Base-by-base conservation (phyloP, 2,797 vertebrate species). In the Mormyrus hasselquistii region DNA sequence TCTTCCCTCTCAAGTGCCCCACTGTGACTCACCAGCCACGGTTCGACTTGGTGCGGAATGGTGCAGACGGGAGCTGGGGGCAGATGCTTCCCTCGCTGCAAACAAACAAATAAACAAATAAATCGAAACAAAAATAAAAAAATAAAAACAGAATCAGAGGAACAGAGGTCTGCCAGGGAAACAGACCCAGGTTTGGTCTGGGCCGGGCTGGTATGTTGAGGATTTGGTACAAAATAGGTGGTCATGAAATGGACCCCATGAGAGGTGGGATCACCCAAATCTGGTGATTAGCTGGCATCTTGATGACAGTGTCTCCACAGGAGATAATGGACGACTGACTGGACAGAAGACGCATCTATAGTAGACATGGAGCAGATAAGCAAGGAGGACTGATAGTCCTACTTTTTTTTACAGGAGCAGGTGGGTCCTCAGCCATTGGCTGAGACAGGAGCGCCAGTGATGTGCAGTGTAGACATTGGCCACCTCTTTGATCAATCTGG, bases 1-100 rank as follows among this genome's bases (percentile, higher is more conserved):
- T 86, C 87, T 88, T 86, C 87, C 87, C 59, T 88, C 59, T 86
- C 59, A 86, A 69, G 62, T 29, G 59, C 29, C 82, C 82, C 82
- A 22, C 65, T 90, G 89, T 90, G 76, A 90, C 79, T 90, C 89
- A 88, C 44, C 50, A 52, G 79, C 50, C 85, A 6, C 38, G 19
- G 7, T 25, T 47, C n/a, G 16, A 50, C 79, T 50, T 50, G 41
- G 79, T 47, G 41, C 44, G 6, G 19, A 22, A 47, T 19, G 41
- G 44, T n/a, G 41, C 19, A 83, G 19, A 50, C 3, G 3, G 47
- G 19, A 50, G 79, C 79, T 83, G 79, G 79, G 79, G 41, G 44
- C 44, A 49, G 79, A 83, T 8, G 41, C 79, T 83, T 83, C 41
- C 25, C 79, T 83, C 79, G 1, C 16, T 83, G 79, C 79, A 83